Base-by-base conservation (phyloP, 2,113 vertebrate genomes). In the Sebastes schlegelii region DNA sequence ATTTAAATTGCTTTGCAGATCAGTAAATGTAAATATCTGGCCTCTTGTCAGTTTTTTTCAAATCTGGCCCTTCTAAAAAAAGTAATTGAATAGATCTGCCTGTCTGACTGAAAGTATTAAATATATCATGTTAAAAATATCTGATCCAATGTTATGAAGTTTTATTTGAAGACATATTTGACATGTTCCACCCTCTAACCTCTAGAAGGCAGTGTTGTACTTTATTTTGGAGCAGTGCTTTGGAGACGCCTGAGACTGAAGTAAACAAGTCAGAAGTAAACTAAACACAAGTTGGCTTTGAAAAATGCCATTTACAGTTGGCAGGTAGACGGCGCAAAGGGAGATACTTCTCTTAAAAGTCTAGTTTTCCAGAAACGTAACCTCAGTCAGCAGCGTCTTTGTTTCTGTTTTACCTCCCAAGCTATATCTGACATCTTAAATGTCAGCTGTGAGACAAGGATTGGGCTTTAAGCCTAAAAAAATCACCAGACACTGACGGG, bases 191-290 rank as follows among this genome's bases (percentile, higher is more conserved):
- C 1, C 5, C 0, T 72, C 9, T 68, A 48, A 55, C 80, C 91
- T 26, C 74, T 84, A 87, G 93, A 86, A 65, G 89, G 79, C 72
- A 77, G 73, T 87, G 70, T 71, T 86, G 68, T 4, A 62, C 17
- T 61, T 6, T 12, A 16, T 45, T 67, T 49, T 0, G 4, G 2
- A 34, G 34, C 6, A 64, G 14, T n/a, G 48, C 17, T 49, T 6
- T 34, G 17, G 6, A 23, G 11, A 2, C 0, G 23, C 1, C 5
- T 43, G 1, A 61, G 2, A 5, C 46, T 65, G 57, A 65, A 23
- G 55, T 19, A 8, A 62, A 75, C 45, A 63, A n/a, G 12, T 13
- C 23, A 55, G 14, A 2, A 48, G 17, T 57, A n/a, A 79, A 61
- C 34, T 11, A 48, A 45, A 72, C 4, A 52, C 13, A 45, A 26